Evolutionary conservation across 2,113 vertebrate species (phyloP).

Genomic region (Turnix velox): DNA sequence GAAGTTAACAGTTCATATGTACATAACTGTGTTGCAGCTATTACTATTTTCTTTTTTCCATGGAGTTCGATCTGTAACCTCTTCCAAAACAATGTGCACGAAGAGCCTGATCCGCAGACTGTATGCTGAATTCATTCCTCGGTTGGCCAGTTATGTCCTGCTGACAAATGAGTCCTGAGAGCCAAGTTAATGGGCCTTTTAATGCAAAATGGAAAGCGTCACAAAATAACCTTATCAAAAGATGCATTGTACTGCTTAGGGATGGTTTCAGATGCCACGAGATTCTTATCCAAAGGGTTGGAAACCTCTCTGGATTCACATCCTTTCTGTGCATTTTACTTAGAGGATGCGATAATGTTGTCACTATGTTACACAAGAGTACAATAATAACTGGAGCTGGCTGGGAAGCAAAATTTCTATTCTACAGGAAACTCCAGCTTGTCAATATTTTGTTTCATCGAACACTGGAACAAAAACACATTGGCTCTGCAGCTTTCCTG

Average conservation of each 20-base stretch:
- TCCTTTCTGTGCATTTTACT: slow-evolving; percentile 17
- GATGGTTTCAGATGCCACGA: background rate
- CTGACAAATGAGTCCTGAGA: background rate
- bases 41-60: background rate
- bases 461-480: background rate
- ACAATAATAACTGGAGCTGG: slow-evolving; percentile 22
- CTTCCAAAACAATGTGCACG: background rate
- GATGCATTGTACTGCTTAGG: background rate
- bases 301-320: background rate
- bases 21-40: background rate
- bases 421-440: slow-evolving; percentile 52
- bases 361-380: background rate
- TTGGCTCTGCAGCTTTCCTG: slow-evolving; percentile 31
- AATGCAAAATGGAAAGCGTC: background rate
- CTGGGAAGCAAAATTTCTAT: background rate
- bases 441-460: slow-evolving; percentile 52
- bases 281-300: slow-evolving; percentile 2
- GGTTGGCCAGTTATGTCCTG: background rate
- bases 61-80: background rate
- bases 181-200: background rate
- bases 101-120: background rate
- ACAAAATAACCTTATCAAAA: background rate
- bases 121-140: background rate
- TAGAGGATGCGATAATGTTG: background rate
- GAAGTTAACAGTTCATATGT: background rate